Evolutionary conservation across 2,797 vertebrate genomes (phyloP), one percentile per base, ranked within the genome.

Genomic region (Periparus ater): DNA sequence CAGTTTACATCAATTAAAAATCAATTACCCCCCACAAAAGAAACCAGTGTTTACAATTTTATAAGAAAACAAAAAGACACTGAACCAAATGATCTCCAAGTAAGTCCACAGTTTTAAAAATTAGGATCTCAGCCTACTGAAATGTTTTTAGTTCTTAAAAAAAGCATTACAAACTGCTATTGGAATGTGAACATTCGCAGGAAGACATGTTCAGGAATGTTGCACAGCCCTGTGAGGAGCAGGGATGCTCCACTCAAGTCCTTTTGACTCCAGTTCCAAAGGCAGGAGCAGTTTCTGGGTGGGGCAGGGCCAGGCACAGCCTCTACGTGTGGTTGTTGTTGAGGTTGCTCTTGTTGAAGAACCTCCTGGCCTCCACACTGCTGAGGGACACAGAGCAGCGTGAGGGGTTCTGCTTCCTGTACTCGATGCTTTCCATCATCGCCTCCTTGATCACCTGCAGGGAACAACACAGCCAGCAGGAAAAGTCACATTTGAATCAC

Each of bases 401-500:
- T 6, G 98, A 98, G 0, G 99, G 99, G 47, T 98, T 98, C 95
- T 99, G 98, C 91, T 98, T 99, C 92, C 98, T 97, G 85, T 98
- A 98, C 60, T 98, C 96, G 20, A 99, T 98, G 97, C 99, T 98
- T 10, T 99, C 99, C 73, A 98, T 95, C 76, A 99, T 98, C 38
- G 99, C 99, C 25, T 99, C 97, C 96, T 99, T 99, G 80, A 99
- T 99, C 92, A 98, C 98, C 99, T 99, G 89, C 13, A 91, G 63
- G 19, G 74, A 73, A 51, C 7, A 58, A 17, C 19, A 42, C 47
- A 53, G 47, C 17, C 57, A 57, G 86, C 13, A 91, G 66, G 11
- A 75, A 68, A 74, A 25, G 21, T 44, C 47, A 20, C 20, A 14
- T 8, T 3, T 21, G 27, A 60, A 5, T 53, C 47, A 32, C 18